A percentile compares a stretch with the other conserved stretches of the same genome.
These are phyloP conservation scores for Hipposideros larvatus DNA, from an alignment of 2,797 vertebrate species.

Conservation along the genomic window DNA sequence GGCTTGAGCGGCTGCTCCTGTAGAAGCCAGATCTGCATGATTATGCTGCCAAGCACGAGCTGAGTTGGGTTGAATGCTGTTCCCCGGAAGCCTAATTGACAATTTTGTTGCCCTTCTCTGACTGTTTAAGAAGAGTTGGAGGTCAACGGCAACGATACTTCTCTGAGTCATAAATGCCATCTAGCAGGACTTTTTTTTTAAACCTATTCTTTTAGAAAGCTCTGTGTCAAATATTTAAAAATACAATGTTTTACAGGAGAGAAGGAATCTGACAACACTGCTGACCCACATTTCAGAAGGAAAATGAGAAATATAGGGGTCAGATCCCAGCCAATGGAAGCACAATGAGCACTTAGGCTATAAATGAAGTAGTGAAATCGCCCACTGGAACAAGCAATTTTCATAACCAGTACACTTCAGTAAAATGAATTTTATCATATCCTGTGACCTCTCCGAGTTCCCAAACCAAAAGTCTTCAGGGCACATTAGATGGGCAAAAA, in stretches of 20 bases:
- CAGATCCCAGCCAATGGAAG: conserved; percentile 76
- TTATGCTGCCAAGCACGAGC: conserved; percentile 85
- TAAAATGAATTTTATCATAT: conserved; percentile 80
- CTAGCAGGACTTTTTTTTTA: conserved; percentile 74
- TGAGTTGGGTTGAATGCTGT: conserved; percentile 84
- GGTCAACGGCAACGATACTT: conserved; percentile 89
- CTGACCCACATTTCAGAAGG: conserved; percentile 80
- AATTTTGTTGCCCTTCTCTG: conserved; percentile 90
- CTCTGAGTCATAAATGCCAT: conserved; percentile 86
- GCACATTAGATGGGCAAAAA: conserved; percentile 59
- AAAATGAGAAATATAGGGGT: conserved; percentile 83
- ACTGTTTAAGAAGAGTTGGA: conserved; percentile 89
- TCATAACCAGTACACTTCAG: conserved; percentile 77
- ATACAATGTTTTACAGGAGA: conserved; percentile 84
- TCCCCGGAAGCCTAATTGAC: conserved; percentile 89
- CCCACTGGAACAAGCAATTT: conserved; percentile 83
- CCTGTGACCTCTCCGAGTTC: conserved; percentile 69
- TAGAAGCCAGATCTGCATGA: conserved; percentile 87
- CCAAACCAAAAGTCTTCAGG: conserved; percentile 74
- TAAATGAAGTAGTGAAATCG: conserved; percentile 81
- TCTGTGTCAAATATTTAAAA: conserved; percentile 86
- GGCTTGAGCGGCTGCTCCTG: conserved; percentile 86
- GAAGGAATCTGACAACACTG: conserved; percentile 71
- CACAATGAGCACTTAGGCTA: conserved; percentile 56
- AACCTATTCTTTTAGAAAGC: conserved; percentile 85